These are phyloP conservation scores for Poecile atricapillus DNA, from an alignment of 2,113 vertebrate species.

Conservation along the genomic window DNA sequence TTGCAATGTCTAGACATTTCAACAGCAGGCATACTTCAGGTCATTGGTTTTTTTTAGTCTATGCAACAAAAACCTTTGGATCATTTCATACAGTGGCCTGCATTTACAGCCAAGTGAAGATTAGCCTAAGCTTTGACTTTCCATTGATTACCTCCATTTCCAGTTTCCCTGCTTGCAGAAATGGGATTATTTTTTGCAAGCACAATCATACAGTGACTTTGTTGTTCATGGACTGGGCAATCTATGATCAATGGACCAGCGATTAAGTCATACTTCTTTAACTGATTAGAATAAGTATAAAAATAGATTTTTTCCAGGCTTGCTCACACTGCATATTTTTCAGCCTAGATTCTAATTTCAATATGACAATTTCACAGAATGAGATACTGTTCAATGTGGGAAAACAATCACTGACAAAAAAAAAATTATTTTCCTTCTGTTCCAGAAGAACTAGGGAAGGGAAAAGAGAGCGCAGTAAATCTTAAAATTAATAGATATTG, in stretches of 20 bases:
- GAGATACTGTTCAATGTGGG: not conserved
- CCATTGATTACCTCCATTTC: not conserved
- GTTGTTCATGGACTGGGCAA: not conserved
- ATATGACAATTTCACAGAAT: constrained; percentile 21
- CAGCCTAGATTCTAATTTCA: constrained; percentile 32
- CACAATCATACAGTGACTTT: not conserved
- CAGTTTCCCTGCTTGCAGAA: not conserved
- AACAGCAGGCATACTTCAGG: not conserved
- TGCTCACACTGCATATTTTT: constrained; percentile 33
- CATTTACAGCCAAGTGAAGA: not conserved
- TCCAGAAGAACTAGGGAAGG: not conserved
- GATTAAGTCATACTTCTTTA: constrained; percentile 10
- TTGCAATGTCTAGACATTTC: not conserved
- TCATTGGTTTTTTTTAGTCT: not conserved
- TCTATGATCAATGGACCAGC: not conserved
- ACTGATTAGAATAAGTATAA: constrained; percentile 29
- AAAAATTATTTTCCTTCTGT: not conserved
- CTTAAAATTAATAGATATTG: not conserved
- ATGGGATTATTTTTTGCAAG: not conserved
- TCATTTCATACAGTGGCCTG: not conserved
- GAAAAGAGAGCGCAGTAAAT: not conserved
- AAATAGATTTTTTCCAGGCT: constrained; percentile 34
- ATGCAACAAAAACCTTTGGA: not conserved
- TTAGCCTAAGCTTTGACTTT: not conserved
- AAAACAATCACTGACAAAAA: constrained; percentile 12